A percentile compares a stretch with the other conserved stretches of the same genome.
Conservation (phyloP, 1,140 invertebrate species). For the Muscidifurax raptorellus region DNA sequence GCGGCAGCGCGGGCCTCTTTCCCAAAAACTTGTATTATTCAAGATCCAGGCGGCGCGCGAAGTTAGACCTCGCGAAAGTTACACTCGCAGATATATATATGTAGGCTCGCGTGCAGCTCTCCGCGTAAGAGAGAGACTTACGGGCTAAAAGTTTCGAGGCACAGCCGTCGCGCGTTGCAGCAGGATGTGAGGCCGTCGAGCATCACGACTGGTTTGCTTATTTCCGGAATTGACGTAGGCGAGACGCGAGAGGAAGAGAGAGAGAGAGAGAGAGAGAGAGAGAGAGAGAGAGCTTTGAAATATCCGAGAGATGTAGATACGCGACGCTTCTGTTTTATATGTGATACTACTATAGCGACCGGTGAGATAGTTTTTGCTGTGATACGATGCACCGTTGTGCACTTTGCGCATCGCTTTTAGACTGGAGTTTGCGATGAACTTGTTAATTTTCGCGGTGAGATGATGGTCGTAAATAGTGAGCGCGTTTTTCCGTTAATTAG, state of each 20-base stretch:
- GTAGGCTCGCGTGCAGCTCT: no score
- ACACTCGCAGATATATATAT: not conserved
- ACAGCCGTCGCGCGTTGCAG: not conserved
- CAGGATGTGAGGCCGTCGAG: not conserved
- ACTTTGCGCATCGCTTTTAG: no score
- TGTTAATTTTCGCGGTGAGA: no score
- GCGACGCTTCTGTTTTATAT: not conserved
- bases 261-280: not conserved
- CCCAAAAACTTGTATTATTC: conserved; percentile 15
- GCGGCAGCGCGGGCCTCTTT: not conserved
- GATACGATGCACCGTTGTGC: no score
- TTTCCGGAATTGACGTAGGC: not conserved
- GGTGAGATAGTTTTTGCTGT: no score
- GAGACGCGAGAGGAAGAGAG: no score
- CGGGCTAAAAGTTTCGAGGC: not conserved
- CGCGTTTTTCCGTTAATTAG: no score
- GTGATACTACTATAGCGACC: not conserved
- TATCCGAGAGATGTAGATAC: not conserved
- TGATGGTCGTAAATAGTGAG: no score
- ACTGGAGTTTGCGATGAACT: no score
- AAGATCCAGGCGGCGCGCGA: not conserved
- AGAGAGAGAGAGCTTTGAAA: not conserved
- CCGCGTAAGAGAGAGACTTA: not conserved
- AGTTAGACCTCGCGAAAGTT: not conserved
- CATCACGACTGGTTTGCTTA: not conserved